Evolutionary conservation across 1,140 invertebrate species (phyloP), one percentile per base, ranked within the genome.

Genomic region (Drosophila subobscura): DNA sequence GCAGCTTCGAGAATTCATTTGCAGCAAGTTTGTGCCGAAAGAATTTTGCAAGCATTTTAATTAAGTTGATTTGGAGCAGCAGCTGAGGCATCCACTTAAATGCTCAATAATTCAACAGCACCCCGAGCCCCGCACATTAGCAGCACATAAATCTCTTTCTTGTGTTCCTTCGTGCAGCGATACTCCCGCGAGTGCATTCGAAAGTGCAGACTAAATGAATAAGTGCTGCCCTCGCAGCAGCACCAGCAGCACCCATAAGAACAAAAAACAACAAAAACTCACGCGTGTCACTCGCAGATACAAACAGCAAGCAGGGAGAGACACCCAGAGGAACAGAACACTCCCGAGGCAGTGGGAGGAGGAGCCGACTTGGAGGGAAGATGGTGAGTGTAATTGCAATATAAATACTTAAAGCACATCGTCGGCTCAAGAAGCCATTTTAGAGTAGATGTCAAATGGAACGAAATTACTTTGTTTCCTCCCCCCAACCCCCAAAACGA

Each of bases 341-440:
- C 16, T 3, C 25, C n/a, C 27, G 33, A 29, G 55, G 41, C 29
- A 14, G 10, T 41, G 33, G 4, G 20, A 25, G 20, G 16, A 5
- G 22, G 16, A 49, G 14, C 23, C 47, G 22, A 37, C 8, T 25
- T 54, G 58, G 37, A 37, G 29, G 46, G 27, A 73, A 25, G 47
- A 65, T 80, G 59, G 56, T 65, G 57, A 56, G 61, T 73, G 42
- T 81, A 81, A 85, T 81, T 77, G 74, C 65, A 81, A 67, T 72
- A 63, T 71, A 77, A 85, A 81, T 81, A 77, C 65, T 85, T 65
- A 63, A 75, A 84, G 44, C 27, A 49, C 41, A 63, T 42, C 22
- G 29, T 57, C 46, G 49, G 23, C 41, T 41, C 25, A 40, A 60
- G 72, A 86, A 85, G 77, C 77, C 81, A 61, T 77, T 74, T 46